These are phyloP conservation scores for Oceanites oceanicus DNA, from an alignment of 2,113 vertebrate genomes.

Conservation along the genomic window DNA sequence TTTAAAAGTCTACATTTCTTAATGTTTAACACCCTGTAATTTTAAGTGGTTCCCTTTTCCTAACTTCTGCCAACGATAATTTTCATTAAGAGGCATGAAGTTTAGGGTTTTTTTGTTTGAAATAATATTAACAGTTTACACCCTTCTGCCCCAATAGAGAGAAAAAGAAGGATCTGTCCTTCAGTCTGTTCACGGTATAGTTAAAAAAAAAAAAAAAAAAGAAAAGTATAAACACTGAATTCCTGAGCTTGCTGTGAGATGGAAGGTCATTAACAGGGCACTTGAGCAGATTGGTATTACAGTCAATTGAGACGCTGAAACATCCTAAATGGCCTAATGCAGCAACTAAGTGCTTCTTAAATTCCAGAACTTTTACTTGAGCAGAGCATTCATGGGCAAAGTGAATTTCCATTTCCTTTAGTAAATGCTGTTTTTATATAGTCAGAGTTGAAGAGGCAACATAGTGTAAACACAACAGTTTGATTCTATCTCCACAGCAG, in stretches of 20 bases:
- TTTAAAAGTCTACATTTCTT: constrained; percentile 33
- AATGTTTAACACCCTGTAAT: neutral
- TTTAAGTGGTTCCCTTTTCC: constrained; percentile 44
- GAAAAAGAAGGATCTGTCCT: constrained; percentile 72
- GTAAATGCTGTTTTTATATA: constrained; percentile 68
- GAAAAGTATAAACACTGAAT: constrained; percentile 80
- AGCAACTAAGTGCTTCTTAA: constrained; percentile 88
- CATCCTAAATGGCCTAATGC: constrained; percentile 85
- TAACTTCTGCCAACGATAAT: constrained; percentile 66
- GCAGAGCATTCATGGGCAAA: constrained; percentile 59
- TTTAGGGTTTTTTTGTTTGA: constrained; percentile 46
- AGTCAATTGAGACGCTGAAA: constrained; percentile 84
- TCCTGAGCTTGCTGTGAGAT: constrained; percentile 80
- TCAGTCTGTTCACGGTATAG: constrained; percentile 73
- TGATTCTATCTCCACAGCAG: constrained; percentile 61
- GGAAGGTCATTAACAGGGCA: constrained; percentile 88
- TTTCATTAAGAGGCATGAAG: constrained; percentile 70
- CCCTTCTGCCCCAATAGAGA: constrained; percentile 60
- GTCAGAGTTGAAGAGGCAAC: constrained; percentile 52
- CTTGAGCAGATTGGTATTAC: constrained; percentile 86
- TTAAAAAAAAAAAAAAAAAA: neutral
- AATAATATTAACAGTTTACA: constrained; percentile 68
- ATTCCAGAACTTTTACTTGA: constrained; percentile 85
- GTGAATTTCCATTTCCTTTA: constrained; percentile 75
- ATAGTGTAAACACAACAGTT: constrained; percentile 58